These are phyloP conservation scores for Sphinx pinastri DNA, from an alignment of 2,888 invertebrate genomes.

Conservation along the genomic window DNA sequence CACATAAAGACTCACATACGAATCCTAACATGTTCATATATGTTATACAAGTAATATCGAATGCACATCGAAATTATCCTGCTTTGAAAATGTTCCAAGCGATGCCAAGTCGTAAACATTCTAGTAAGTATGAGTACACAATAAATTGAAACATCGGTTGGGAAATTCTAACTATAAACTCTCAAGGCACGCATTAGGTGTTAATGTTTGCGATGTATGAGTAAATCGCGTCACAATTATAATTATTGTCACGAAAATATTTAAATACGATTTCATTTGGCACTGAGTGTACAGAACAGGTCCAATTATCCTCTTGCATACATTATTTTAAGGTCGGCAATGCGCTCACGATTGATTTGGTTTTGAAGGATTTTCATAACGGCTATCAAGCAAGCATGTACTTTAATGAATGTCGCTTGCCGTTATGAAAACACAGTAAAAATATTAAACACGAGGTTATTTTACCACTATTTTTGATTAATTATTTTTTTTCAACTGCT, in stretches of 20 bases:
- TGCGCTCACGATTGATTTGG: too few species aligned
- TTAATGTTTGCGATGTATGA: conserved; percentile 32
- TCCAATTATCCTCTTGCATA: not conserved
- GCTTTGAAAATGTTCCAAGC: conserved; percentile 45
- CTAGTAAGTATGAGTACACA: conserved; percentile 43
- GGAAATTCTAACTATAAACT: conserved; percentile 36
- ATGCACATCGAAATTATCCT: conserved; percentile 44
- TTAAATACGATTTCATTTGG: conserved; percentile 5
- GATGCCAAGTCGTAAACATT: conserved; percentile 70
- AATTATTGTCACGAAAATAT: not conserved
- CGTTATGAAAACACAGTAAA: too few species aligned
- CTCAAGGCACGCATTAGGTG: conserved; percentile 34
- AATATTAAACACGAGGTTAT: too few species aligned
- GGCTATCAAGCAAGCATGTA: too few species aligned
- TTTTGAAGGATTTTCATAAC: too few species aligned
- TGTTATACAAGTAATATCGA: not conserved
- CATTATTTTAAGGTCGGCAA: not conserved
- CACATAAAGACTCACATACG: too few species aligned
- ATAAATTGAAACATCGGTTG: conserved; percentile 39
- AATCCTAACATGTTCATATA: not conserved
- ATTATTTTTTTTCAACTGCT: too few species aligned
- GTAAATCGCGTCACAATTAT: conserved; percentile 13
- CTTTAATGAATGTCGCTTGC: too few species aligned
- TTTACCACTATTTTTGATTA: too few species aligned
- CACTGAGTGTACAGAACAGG: not conserved